Evolutionary conservation across 2,888 invertebrate species (phyloP).

Genomic region (Geotrupes spiniger): DNA sequence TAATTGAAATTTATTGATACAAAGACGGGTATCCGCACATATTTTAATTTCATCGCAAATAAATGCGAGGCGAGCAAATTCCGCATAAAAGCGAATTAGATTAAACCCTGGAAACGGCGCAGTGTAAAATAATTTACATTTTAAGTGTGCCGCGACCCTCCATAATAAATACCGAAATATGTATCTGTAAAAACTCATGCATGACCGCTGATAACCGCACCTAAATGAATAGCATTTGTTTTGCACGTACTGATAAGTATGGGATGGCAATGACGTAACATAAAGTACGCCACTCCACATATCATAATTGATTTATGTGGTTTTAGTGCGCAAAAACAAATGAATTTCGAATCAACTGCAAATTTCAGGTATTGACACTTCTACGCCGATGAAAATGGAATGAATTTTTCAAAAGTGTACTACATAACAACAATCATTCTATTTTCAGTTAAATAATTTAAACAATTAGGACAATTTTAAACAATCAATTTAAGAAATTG

Average conservation of each 20-base stretch:
- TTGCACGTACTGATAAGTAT: slow-evolving; percentile 21
- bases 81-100: too few species aligned
- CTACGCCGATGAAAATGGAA: neutral
- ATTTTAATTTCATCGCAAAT: too few species aligned
- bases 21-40: neutral
- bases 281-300: slow-evolving; percentile 5
- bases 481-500: too few species aligned
- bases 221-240: slow-evolving; percentile 31
- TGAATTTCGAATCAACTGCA: slow-evolving; percentile 12
- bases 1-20: slow-evolving; percentile 7
- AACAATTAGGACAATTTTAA: too few species aligned
- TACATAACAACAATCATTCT: too few species aligned
- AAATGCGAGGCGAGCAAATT: too few species aligned
- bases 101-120: neutral
- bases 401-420: too few species aligned
- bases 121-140: slow-evolving; percentile 2
- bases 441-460: too few species aligned
- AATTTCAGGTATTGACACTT: slow-evolving; percentile 10
- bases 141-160: slow-evolving; percentile 7
- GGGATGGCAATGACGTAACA: slow-evolving; percentile 9
- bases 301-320: slow-evolving; percentile 19
- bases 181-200: slow-evolving; percentile 32
- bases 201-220: slow-evolving; percentile 29
- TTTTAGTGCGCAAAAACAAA: slow-evolving; percentile 12
- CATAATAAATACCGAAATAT: slow-evolving; percentile 22